A percentile compares a stretch with the other conserved stretches of the same genome.
Evolutionary conservation across 2,797 vertebrate genomes (phyloP).

Genomic region (Gymnodraco acuticeps): DNA sequence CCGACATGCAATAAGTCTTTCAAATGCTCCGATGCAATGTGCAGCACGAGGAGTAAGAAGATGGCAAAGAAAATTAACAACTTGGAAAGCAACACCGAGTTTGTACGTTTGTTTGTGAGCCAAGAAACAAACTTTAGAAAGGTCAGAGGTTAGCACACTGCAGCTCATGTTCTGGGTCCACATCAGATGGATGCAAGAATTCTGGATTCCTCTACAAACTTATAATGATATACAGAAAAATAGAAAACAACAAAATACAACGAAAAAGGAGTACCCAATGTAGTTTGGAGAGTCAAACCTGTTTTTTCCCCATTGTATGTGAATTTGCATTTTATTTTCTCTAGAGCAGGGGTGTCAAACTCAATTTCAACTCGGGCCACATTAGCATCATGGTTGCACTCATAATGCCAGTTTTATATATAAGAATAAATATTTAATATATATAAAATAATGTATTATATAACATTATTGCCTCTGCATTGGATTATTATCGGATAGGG

Average conservation of each 20-base stretch:
- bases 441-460: no score
- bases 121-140: slow-evolving; percentile 7
- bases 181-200: not conserved
- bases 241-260: not conserved
- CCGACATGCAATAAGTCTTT: not conserved
- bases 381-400: no score
- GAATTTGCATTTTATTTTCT: no score
- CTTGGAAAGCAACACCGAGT: slow-evolving; percentile 17
- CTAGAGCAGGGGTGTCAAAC: no score
- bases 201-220: not conserved
- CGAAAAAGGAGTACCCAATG: no score
- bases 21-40: slow-evolving; percentile 19
- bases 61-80: slow-evolving; percentile 7
- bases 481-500: no score
- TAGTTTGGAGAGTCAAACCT: no score
- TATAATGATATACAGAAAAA: slow-evolving; percentile 3
- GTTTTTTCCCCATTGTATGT: no score
- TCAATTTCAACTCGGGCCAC: no score
- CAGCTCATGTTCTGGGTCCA: not conserved
- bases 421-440: no score
- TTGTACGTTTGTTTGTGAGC: slow-evolving; percentile 11
- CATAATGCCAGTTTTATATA: no score
- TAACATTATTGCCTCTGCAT: no score
- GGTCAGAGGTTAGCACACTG: slow-evolving; percentile 18
- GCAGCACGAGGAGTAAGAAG: not conserved